These are phyloP conservation scores for Lophius americanus DNA, from an alignment of 2,797 vertebrate genomes.

Conservation along the genomic window DNA sequence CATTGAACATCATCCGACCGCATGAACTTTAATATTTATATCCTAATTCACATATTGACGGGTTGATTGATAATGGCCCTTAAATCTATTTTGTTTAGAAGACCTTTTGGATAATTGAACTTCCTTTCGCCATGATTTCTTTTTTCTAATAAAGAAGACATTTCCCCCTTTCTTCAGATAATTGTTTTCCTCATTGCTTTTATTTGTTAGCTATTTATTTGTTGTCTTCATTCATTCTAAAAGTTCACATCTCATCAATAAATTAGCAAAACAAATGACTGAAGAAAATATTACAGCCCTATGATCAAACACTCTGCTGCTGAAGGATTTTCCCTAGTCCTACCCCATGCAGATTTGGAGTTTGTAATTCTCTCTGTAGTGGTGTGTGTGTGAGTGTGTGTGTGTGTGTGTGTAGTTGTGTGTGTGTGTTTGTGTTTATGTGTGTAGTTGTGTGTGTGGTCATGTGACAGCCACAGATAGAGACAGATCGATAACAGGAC, in stretches of 20 bases:
- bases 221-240: conserved; percentile 19
- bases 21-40: too few species aligned
- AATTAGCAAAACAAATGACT: conserved; percentile 35
- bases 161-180: conserved; percentile 3
- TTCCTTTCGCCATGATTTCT: too few species aligned
- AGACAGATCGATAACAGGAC: conserved; percentile 65
- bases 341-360: neutral
- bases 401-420: conserved; percentile 21
- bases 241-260: conserved; percentile 34
- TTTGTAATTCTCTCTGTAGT: neutral
- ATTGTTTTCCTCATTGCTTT: neutral
- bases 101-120: too few species aligned
- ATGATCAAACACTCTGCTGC: conserved; percentile 39
- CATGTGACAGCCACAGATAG: conserved; percentile 44
- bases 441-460: conserved; percentile 10
- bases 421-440: conserved; percentile 23
- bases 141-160: too few species aligned
- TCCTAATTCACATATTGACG: too few species aligned
- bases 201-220: too few species aligned
- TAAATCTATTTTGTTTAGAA: too few species aligned
- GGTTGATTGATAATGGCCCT: too few species aligned
- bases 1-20: too few species aligned
- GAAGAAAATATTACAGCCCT: conserved; percentile 14
- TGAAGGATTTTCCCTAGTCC: conserved; percentile 50
- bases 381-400: conserved; percentile 16